Conservation (phyloP, 2,888 invertebrate species). For the Cephus rjabovi region DNA sequence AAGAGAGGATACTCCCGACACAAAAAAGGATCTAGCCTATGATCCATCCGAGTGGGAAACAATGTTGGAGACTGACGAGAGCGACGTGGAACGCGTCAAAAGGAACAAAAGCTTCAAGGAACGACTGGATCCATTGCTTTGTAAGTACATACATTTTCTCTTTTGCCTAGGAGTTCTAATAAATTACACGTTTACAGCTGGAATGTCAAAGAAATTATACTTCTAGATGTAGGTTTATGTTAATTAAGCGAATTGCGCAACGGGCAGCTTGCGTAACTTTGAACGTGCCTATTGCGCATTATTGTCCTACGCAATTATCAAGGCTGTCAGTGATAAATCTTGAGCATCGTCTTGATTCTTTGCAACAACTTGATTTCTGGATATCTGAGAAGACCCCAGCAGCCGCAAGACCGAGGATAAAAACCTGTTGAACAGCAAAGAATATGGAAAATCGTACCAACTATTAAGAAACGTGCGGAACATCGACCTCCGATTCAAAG, state of each 20-base stretch:
- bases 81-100: conserved; percentile 61
- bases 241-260: background rate
- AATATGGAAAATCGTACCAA: background rate
- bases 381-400: background rate
- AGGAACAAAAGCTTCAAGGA: conserved; percentile 81
- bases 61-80: conserved; percentile 69
- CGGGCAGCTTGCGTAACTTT: background rate
- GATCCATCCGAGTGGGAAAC: conserved; percentile 62
- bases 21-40: conserved; percentile 46
- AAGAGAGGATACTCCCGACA: conserved; percentile 54
- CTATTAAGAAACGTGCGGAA: background rate
- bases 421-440: background rate
- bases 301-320: background rate
- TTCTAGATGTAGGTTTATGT: background rate
- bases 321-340: background rate
- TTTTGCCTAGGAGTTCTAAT: background rate
- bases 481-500: background rate
- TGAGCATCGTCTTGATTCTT: background rate
- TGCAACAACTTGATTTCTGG: background rate
- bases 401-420: background rate
- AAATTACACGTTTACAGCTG: background rate
- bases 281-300: background rate
- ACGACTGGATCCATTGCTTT: conserved; percentile 79
- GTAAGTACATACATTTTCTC: conserved; percentile 67
- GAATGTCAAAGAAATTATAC: background rate